Base-by-base conservation (phyloP, 2,113 vertebrate genomes). In the Thermophis baileyi region DNA sequence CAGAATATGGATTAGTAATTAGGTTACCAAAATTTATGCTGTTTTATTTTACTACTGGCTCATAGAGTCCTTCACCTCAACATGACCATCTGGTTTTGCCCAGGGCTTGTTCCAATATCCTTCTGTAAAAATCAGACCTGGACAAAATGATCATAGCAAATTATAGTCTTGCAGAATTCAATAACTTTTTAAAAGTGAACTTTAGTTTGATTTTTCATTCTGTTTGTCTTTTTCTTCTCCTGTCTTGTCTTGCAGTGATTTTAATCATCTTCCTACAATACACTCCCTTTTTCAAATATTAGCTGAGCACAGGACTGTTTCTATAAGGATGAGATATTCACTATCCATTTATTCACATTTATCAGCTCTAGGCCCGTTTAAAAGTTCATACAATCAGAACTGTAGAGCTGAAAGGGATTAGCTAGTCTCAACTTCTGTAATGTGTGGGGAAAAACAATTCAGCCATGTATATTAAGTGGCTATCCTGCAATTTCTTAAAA, bases 221-320 rank as follows among this genome's bases (percentile, higher is more conserved):
- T 55, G n/a, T 55, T 86, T 54, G 24, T 9, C 35, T 86, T 55
- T 86, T 55, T 44, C 11, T 22, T 40, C 50, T 85, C 35, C 50
- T 91, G 90, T 85, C 90, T 90, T 85, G 35, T 91, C 50, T 85
- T 85, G 30, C 24, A 85, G 24, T 90, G 51, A 30, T 55, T 86
- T 91, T 85, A 91, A 86, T 91, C 86, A 91, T 14, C 35, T 91
- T 30, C 44, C 50, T 85, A n/a, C 35, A 91, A 91, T 91, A 91
- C 85, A 25, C 44, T 86, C 6, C 46, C 50, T 55, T 85, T 51
- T 85, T 20, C 63, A 90, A 91, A 86, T 55, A 55, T 91, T 85
- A 86, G 40, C 69, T 74, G 4, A 51, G 57, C n/a, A 85, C 63
- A 53, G 49, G 51, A 24, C 24, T 8, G 49, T 81, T 81, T 50